Base-by-base conservation (phyloP, 1,140 invertebrate genomes). In the Hylaeus anthracinus region DNA sequence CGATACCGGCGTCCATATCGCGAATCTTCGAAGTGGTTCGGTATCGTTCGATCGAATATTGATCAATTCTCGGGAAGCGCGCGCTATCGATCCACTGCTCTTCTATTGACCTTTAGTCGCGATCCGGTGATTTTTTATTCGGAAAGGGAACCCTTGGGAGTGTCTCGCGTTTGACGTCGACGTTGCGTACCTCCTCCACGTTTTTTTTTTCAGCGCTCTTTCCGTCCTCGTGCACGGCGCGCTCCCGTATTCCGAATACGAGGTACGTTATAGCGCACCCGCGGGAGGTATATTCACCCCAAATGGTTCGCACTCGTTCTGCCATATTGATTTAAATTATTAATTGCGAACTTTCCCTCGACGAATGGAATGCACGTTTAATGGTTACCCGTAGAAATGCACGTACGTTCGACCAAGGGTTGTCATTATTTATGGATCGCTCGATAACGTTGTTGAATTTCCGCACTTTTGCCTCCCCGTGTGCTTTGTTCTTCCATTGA, bases 301-400 rank as follows among this genome's bases (percentile, higher is more conserved):
- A 87, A 90, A 91, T 87, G 85, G 88, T 89, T 81, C 79, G 79
- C 83, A 71, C 87, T 90, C 88, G 88, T 92, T 90, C 88, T 84
- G 73, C 86, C 87, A 88, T 92, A 92, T 92, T 91, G 91, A 92
- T 92, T 91, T 92, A 90, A 91, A 92, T 92, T 92, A 92, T 92
- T 92, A 92, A 92, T 92, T 89, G 87, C 75, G 77, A 90, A 88
- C 85, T 91, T 90, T 89, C 84, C 79, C 81, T 69, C 85, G 73
- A 83, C 76, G 81, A 77, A 77, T 76, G 78, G 67, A 83, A 64
- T 70, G 63, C 70, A 66, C 76, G 84, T 80, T 82, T 88, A 87
- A 87, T 73, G 79, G 73, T 61, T 65, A 80, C 85, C 26, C 37
- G 53, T 5, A 48, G 70, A 53, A 65, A 65, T 56, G 48, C 70